These are phyloP conservation scores for Eilema depressum DNA, from an alignment of 2,888 invertebrate species.

Conservation along the genomic window DNA sequence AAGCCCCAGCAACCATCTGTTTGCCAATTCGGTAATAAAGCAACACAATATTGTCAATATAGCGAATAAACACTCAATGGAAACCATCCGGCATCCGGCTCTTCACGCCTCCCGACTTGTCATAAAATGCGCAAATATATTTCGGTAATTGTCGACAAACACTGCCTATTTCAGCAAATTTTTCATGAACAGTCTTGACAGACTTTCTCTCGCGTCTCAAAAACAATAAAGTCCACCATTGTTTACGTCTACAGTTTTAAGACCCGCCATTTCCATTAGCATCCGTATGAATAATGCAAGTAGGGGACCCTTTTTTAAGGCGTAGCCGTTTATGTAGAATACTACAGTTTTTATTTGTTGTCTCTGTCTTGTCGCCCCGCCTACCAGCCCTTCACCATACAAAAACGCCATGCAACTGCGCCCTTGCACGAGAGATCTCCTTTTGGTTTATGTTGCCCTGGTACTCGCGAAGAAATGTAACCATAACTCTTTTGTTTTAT, in stretches of 20 bases:
- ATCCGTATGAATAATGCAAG: slow-evolving; percentile 71
- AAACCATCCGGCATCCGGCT: slow-evolving; percentile 36
- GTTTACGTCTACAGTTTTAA: slow-evolving; percentile 65
- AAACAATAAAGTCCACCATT: slow-evolving; percentile 63
- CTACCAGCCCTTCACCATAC: slow-evolving; percentile 33
- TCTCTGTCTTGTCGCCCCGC: slow-evolving; percentile 51
- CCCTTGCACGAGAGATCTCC: slow-evolving; percentile 25
- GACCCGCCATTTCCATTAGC: slow-evolving; percentile 68
- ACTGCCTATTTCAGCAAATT: slow-evolving; percentile 48
- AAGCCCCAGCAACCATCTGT: slow-evolving; percentile 7
- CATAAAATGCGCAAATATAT: slow-evolving; percentile 58
- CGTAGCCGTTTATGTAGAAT: slow-evolving; percentile 48
- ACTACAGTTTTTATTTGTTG: slow-evolving; percentile 51
- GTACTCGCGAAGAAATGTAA: slow-evolving; percentile 54
- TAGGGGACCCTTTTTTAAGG: slow-evolving; percentile 54
- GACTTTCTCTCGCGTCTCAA: slow-evolving; percentile 38
- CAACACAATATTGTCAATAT: slow-evolving; percentile 29
- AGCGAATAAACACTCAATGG: slow-evolving; percentile 39
- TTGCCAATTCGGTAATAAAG: background rate
- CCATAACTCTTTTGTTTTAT: slow-evolving; percentile 45
- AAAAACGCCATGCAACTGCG: slow-evolving; percentile 42
- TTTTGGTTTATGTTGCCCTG: slow-evolving; percentile 49
- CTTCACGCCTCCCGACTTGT: slow-evolving; percentile 33
- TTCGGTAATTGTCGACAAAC: slow-evolving; percentile 60
- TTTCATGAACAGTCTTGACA: slow-evolving; percentile 48